These are phyloP conservation scores for Galaxias olidus DNA, from an alignment of 2,797 vertebrate genomes.

Conservation along the genomic window DNA sequence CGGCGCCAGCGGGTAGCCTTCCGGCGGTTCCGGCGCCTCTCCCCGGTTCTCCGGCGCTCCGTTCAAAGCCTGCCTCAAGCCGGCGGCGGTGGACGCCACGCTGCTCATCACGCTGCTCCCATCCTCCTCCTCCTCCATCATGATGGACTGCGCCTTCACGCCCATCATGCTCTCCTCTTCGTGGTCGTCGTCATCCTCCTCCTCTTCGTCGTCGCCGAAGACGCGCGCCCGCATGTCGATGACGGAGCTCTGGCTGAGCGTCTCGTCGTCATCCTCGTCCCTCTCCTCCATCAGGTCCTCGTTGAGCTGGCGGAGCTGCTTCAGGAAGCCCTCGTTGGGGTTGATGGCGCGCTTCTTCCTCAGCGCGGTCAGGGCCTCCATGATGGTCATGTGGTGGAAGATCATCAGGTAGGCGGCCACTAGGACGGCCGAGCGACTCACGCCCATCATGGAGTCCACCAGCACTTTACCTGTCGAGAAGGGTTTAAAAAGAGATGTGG, in stretches of 20 bases:
- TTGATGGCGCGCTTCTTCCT: constrained; percentile 88
- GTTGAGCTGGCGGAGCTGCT: constrained; percentile 91
- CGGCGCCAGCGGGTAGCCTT: fast-evolving
- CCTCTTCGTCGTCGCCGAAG: constrained; percentile 29
- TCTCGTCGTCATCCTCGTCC: constrained; percentile 75
- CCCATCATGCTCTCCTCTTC: constrained; percentile 76
- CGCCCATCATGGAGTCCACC: constrained; percentile 96
- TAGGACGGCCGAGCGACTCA: constrained; percentile 88
- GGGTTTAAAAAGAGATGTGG: neutral
- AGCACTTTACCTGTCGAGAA: constrained; percentile 85
- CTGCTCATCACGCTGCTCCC: constrained; percentile 81
- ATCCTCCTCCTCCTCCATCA: constrained; percentile 91
- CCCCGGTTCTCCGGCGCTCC: constrained; percentile 16
- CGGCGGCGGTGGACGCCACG: constrained; percentile 68
- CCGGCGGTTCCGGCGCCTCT: neutral
- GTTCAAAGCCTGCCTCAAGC: constrained; percentile 27
- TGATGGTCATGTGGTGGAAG: constrained; percentile 91
- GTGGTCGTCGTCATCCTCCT: constrained; percentile 31
- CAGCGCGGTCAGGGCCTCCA: constrained; percentile 87
- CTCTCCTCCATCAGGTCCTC: constrained; percentile 90
- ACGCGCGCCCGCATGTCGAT: constrained; percentile 65
- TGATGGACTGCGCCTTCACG: constrained; percentile 83
- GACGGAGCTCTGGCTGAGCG: constrained; percentile 82
- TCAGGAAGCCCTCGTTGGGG: constrained; percentile 94
- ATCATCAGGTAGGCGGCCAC: constrained; percentile 97